Percentiles rank a stretch among this genome's conserved stretches.
Conservation (phyloP, 2,888 invertebrate species). For the Hydropsyche betteni region DNA sequence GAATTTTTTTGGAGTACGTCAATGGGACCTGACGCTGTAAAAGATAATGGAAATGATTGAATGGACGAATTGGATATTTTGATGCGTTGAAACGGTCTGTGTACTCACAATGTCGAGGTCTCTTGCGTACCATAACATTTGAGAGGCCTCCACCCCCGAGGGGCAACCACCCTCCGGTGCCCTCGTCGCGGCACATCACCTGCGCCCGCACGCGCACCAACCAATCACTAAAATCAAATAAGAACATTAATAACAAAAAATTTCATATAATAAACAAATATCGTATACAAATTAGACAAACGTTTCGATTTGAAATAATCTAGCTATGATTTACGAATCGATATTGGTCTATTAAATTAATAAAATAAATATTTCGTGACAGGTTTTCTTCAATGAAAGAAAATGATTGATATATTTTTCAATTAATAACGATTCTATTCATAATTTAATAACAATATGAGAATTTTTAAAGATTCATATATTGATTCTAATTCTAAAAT, state of each 20-base stretch:
- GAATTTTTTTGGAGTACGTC: conserved; percentile 49
- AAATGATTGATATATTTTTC: no score
- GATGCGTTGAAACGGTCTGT: conserved; percentile 47
- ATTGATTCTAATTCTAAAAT: no score
- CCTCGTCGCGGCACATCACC: conserved; percentile 99
- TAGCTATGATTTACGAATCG: no score
- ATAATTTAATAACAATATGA: no score
- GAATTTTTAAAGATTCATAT: no score
- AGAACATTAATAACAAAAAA: neutral
- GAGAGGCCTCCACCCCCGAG: conserved; percentile 93
- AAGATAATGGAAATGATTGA: neutral
- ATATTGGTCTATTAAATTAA: no score
- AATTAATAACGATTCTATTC: no score
- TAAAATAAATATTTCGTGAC: no score
- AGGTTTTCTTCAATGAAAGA: no score
- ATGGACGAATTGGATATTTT: neutral
- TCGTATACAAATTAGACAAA: no score
- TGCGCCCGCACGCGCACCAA: conserved; percentile 98
- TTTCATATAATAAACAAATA: no score
- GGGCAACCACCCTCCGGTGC: conserved; percentile 95
- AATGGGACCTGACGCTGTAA: conserved; percentile 42
- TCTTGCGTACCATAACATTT: conserved; percentile 89
- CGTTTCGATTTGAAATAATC: no score
- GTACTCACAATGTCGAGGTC: conserved; percentile 63
- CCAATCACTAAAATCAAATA: conserved; percentile 77